Percentiles rank a stretch among this genome's conserved stretches.
Conservation (phyloP, 2,113 vertebrate genomes). For the Hystrix cristata region DNA sequence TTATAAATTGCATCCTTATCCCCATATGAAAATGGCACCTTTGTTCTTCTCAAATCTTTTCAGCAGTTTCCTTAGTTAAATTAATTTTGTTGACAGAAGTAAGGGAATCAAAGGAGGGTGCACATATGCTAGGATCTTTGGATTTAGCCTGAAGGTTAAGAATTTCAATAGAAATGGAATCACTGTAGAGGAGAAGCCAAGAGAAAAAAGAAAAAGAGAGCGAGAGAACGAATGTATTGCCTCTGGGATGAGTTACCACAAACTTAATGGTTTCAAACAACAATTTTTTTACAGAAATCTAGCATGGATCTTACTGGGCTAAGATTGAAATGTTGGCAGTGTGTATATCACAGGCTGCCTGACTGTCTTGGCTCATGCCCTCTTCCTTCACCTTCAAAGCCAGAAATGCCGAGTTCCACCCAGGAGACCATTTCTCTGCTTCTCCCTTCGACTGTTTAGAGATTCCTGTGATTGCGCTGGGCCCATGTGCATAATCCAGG, state of each 20-base stretch:
- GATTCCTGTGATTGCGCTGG: not conserved
- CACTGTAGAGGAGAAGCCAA: not conserved
- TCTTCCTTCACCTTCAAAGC: not conserved
- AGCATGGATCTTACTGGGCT: not conserved
- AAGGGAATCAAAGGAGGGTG: not conserved
- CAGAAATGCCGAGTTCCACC: not conserved
- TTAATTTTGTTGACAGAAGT: conserved; percentile 43
- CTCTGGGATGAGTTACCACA: not conserved
- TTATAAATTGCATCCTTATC: not conserved
- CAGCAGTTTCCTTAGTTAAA: not conserved
- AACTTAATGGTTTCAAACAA: not conserved
- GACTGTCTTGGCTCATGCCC: not conserved
- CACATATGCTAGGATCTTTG: not conserved
- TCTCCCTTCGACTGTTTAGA: not conserved
- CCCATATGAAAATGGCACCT: not conserved
- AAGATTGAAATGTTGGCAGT: not conserved
- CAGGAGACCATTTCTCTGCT: not conserved
- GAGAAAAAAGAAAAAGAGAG: not conserved
- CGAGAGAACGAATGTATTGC: not conserved
- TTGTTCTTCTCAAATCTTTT: conserved; percentile 19
- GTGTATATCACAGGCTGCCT: not conserved
- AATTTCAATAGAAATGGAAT: conserved; percentile 25
- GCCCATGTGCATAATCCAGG: not conserved
- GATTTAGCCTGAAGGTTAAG: conserved; percentile 2
- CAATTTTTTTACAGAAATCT: conserved; percentile 7